Evolutionary conservation across 1,140 invertebrate species (phyloP).

Genomic region (Zelostemma sp.): DNA sequence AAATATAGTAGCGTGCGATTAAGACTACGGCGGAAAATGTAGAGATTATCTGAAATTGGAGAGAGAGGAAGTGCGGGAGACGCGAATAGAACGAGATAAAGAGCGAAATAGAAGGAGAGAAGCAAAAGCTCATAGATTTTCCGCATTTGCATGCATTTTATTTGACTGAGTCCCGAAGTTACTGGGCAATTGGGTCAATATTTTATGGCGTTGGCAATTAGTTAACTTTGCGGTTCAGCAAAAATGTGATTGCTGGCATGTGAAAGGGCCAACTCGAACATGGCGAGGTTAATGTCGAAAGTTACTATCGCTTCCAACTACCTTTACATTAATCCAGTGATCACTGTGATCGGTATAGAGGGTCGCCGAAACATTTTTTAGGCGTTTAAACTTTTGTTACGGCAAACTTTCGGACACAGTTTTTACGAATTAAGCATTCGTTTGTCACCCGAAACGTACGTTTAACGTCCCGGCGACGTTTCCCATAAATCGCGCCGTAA

Average conservation of each 20-base stretch:
- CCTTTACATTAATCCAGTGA: slow-evolving; percentile 22
- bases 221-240: slow-evolving; percentile 45
- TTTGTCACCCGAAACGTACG: too few relatives aligned
- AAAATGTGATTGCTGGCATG: slow-evolving; percentile 53
- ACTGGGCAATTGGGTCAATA: slow-evolving; percentile 48
- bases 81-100: background rate
- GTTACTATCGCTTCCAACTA: slow-evolving; percentile 45
- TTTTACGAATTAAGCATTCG: too few relatives aligned
- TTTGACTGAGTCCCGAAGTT: slow-evolving; percentile 50
- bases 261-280: slow-evolving; percentile 47
- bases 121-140: slow-evolving; percentile 30
- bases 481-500: background rate
- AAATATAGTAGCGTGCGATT: slow-evolving; percentile 24
- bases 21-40: slow-evolving; percentile 19
- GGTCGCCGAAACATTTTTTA: too few relatives aligned
- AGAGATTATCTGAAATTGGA: slow-evolving; percentile 37
- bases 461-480: too few relatives aligned
- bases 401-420: too few relatives aligned
- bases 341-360: slow-evolving; percentile 9
- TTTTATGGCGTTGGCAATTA: slow-evolving; percentile 49
- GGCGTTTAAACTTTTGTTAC: too few relatives aligned
- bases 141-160: slow-evolving; percentile 41
- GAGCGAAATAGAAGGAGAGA: slow-evolving; percentile 8
- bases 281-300: slow-evolving; percentile 47
- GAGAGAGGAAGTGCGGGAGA: slow-evolving; percentile 19